Evolutionary conservation across 2,888 invertebrate genomes (phyloP), one percentile per base, ranked within the genome.

Genomic region (Linnaemya tessellans): DNA sequence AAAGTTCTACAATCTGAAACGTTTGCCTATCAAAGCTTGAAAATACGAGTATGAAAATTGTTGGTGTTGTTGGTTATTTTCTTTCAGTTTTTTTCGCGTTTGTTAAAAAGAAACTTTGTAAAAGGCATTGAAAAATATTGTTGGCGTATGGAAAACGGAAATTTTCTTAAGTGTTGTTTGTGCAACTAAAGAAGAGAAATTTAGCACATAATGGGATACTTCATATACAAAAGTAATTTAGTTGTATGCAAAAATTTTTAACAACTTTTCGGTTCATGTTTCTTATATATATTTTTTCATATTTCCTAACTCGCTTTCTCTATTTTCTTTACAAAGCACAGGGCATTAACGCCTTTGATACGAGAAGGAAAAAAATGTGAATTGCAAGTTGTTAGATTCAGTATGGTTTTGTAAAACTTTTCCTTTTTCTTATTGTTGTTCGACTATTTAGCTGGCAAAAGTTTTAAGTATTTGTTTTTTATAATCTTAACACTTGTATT

Each of bases 161-260:
- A 30, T 71, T 74, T 67, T 71, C 46, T 41, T 75, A 70, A 41
- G 35, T 60, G 30, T 15, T 68, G 58, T 60, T 38, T 64, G 60
- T 73, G 83, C 70, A 82, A 78, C 81, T 81, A 70, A 75, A 70
- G 79, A 79, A 81, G 51, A 78, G 73, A 80, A 80, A 80, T 81
- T 73, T 74, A 78, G 73, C 80, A 78, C 67, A 81, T 84, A 84
- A 84, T 84, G 70, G 78, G 79, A 75, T 74, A 82, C 85, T 79
- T 85, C 35, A 85, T 78, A 81, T 58, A 81, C 82, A 79, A 82
- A 82, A 85, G 82, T 75, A 82, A 71, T 82, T 78, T 62, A 60
- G 68, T 18, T 78, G 68, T 74, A 81, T 81, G 84, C 84, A 81
- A 74, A 73, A 81, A 67, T 56, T 41, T 58, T 67, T 25, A 62